Conservation (phyloP, 2,888 invertebrate species). For the Catocala nupta region DNA sequence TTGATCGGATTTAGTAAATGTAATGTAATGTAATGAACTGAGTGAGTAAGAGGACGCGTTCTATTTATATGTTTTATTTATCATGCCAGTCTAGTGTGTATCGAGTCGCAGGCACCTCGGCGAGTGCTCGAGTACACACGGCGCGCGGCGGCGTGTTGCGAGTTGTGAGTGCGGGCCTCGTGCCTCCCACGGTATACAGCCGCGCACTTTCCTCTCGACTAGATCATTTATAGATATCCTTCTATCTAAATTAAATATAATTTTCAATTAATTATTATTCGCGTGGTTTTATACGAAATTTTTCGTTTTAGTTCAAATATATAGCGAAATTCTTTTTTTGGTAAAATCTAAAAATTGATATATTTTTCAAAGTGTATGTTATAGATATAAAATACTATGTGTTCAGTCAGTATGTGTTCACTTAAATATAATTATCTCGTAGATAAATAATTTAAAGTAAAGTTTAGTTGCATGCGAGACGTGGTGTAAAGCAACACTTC, state of each 20-base stretch:
- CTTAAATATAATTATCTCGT: conserved; percentile 64
- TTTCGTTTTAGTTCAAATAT: conserved; percentile 79
- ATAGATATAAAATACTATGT: conserved; percentile 66
- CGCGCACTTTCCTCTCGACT: conserved; percentile 52
- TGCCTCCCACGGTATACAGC: conserved; percentile 13
- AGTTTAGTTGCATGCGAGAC: conserved; percentile 55
- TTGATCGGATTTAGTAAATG: conserved; percentile 47
- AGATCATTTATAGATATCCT: conserved; percentile 72
- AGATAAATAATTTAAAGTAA: conserved; percentile 54
- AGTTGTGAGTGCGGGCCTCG: conserved; percentile 25
- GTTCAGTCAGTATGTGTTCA: conserved; percentile 83
- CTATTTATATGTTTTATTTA: conserved; percentile 42
- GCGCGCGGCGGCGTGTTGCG: too few species aligned
- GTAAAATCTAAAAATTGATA: conserved; percentile 57
- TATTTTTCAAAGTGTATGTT: conserved; percentile 52
- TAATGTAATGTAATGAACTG: conserved; percentile 44
- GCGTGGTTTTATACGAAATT: conserved; percentile 67
- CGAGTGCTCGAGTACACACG: conserved; percentile 14
- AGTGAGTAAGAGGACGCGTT: conserved; percentile 32
- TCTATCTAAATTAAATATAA: conserved; percentile 62
- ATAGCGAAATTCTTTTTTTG: conserved; percentile 75
- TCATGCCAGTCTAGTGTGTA: conserved; percentile 29
- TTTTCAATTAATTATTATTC: conserved; percentile 63
- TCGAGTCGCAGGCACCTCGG: conserved; percentile 8
- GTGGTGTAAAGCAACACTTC: conserved; percentile 28